Conservation (phyloP, 2,888 invertebrate genomes). For the Orthonychiurus folsomi region DNA sequence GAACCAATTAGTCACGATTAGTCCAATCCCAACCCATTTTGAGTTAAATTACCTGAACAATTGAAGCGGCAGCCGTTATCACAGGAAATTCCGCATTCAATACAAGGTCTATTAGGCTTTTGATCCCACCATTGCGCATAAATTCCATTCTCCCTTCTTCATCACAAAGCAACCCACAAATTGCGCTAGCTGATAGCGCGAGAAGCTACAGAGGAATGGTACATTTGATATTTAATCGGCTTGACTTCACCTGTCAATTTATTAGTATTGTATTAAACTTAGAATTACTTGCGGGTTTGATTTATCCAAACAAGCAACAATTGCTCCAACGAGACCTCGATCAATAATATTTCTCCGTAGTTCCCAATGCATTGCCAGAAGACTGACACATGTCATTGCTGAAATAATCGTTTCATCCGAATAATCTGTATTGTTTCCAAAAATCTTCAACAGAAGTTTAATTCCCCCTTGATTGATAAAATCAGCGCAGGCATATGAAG, state of each 20-base stretch:
- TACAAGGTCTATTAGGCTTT: conserved; percentile 20
- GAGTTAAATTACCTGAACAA: conserved; percentile 30
- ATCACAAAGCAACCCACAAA: conserved; percentile 27
- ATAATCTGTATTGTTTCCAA: conserved; percentile 23
- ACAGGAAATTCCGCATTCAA: conserved; percentile 30
- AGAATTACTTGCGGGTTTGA: conserved; percentile 23
- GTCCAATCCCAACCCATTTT: too few relatives aligned
- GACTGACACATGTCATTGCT: conserved; percentile 22
- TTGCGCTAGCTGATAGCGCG: conserved; percentile 21
- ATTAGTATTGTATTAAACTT: not conserved
- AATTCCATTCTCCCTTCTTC: conserved; percentile 22
- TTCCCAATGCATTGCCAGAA: conserved; percentile 17
- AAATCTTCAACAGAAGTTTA: conserved; percentile 14
- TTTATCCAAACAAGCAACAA: conserved; percentile 16
- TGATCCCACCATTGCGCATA: conserved; percentile 21
- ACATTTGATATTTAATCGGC: too few relatives aligned
- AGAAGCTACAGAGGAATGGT: conserved; percentile 17
- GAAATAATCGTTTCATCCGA: conserved; percentile 25
- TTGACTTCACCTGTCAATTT: too few relatives aligned
- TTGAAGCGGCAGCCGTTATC: conserved; percentile 22
- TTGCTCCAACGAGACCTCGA: conserved; percentile 16
- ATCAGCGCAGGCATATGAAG: conserved; percentile 18
- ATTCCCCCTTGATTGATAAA: conserved; percentile 26
- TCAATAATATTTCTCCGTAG: conserved; percentile 18
- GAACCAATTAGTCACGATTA: too few relatives aligned